Conservation (phyloP, 2,113 vertebrate species). For the Perognathus longimembris region DNA sequence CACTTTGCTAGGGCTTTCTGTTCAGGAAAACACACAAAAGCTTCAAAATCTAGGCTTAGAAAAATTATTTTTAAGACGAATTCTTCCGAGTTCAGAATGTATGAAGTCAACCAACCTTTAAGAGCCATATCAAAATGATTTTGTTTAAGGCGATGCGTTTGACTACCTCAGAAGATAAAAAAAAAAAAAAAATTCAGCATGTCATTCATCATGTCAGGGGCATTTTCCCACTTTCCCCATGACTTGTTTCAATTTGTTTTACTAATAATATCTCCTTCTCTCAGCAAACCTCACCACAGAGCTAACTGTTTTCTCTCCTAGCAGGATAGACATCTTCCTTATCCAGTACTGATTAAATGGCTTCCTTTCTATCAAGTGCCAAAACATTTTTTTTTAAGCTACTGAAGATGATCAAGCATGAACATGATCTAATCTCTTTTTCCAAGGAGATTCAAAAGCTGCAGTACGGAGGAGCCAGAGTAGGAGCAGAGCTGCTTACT, state of each 20-base stretch:
- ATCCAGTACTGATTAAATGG: neutral
- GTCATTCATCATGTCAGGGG: neutral
- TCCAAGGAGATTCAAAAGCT: neutral
- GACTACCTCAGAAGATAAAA: neutral
- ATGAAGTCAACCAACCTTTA: neutral
- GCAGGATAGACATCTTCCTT: neutral
- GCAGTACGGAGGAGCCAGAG: neutral
- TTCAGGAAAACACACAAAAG: neutral
- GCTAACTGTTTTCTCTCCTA: neutral
- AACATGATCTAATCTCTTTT: neutral
- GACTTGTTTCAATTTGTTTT: neutral
- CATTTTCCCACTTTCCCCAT: neutral
- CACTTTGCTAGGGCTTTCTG: neutral
- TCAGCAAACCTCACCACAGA: neutral
- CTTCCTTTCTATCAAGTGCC: neutral
- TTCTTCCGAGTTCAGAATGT: neutral
- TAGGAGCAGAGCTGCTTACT: constrained; percentile 1
- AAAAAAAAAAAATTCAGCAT: neutral
- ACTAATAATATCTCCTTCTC: neutral
- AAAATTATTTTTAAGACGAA: no score
- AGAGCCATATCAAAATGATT: neutral
- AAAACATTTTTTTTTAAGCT: neutral
- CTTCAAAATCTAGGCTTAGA: no score
- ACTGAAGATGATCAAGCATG: neutral
- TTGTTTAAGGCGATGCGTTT: neutral